A percentile compares a stretch with the other conserved stretches of the same genome.
phyloP scores from a whole-genome alignment of 1,140 invertebrate species.

The Onthophagus taurus region DNA sequence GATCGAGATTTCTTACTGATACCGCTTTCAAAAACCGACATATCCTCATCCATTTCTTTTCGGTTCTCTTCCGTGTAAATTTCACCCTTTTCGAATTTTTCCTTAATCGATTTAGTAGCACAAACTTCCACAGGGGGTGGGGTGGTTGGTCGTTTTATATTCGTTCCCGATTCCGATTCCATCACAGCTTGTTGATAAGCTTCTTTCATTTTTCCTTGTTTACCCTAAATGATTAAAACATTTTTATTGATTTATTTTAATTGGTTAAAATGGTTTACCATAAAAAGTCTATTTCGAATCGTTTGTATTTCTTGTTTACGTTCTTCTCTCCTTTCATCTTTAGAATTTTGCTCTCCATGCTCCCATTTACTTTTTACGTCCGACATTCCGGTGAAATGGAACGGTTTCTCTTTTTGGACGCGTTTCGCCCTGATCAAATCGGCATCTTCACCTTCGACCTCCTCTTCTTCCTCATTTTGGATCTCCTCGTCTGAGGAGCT shows the following conservation, averaged over 20 bases:
- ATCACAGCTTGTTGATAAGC: conserved; percentile 83
- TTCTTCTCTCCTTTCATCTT: conserved; percentile 65
- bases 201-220: conserved; percentile 84
- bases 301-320: conserved; percentile 81
- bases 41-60: conserved; percentile 53
- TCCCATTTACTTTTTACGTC: conserved; percentile 75
- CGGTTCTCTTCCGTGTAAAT: conserved; percentile 48
- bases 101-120: conserved; percentile 63
- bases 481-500: conserved; percentile 58
- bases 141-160: conserved; percentile 26
- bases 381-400: conserved; percentile 75
- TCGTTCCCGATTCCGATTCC: conserved; percentile 47
- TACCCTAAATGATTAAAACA: conserved; percentile 49
- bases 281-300: conserved; percentile 71
- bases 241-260: background rate
- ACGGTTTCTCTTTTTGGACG: conserved; percentile 56
- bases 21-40: conserved; percentile 76
- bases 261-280: too few species aligned
- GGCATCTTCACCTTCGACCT: conserved; percentile 32
- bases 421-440: conserved; percentile 37
- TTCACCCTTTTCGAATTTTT: conserved; percentile 76
- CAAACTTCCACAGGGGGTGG: conserved; percentile 41
- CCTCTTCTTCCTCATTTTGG: conserved; percentile 41
- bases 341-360: conserved; percentile 48
- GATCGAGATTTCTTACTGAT: conserved; percentile 79